Base-by-base conservation (phyloP, 1,140 invertebrate genomes). In the Ridgeia piscesae region DNA sequence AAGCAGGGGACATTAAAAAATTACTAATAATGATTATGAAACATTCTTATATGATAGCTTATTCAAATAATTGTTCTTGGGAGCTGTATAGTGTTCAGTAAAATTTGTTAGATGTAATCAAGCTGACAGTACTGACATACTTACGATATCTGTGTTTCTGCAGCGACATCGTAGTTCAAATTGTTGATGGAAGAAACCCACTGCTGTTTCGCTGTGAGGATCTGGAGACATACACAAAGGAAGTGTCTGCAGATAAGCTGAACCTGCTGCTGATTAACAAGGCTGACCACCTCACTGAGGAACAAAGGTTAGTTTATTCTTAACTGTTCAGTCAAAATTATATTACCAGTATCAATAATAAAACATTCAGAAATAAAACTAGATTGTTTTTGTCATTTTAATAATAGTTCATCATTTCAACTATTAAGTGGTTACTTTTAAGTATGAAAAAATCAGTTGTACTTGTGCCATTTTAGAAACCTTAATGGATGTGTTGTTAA, bases 161-260 rank as follows among this genome's bases (percentile, higher is more conserved):
- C 33, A 99, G 98, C 95, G 98, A 99, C 96, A 97, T 99, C 89
- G 96, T 99, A 42, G 97, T 99, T 21, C 98, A 99, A 95, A 98
- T 99, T 94, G 97, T 99, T 0, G 99, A 99, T 97, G 99, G 98
- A 1, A 97, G 99, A 94, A 99, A 99, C 97, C 99, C 99, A 2
- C 95, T 99, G 48, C 96, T 99, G 0, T 99, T 99, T 94, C 97
- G 98, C 31, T 99, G 98, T 96, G 97, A 97, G 94, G 99, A 99
- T 96, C 96, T 99, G n/a, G 99, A 99, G 94, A 96, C 96, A 21
- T 99, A 99, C 96, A 98, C 99, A 0, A 97, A 97, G 94, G 98
- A 99, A 97, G 96, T 99, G 0, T 96, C 97, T 95, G 93, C 96
- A 90, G 95, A 97, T 92, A 98, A 99, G 95, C 95, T 97, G 33